These are phyloP conservation scores for Siniperca scherzeri DNA, from an alignment of 2,797 vertebrate species.

Conservation along the genomic window DNA sequence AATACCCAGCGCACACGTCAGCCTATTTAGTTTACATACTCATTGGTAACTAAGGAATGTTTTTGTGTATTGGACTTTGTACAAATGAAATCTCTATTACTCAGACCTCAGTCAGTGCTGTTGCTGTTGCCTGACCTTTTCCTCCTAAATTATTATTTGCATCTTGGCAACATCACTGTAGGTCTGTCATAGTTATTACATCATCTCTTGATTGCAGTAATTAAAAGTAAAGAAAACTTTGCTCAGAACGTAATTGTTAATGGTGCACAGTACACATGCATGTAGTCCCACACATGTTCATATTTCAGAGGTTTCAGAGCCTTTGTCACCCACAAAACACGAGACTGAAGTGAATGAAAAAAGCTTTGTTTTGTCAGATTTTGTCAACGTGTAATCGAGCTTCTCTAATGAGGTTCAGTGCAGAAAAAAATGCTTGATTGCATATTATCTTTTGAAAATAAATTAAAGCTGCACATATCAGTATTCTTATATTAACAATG, in stretches of 20 bases:
- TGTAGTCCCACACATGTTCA: neutral
- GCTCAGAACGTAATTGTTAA: neutral
- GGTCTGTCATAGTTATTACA: neutral
- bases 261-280: neutral
- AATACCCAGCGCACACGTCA: neutral
- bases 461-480: neutral
- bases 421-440: neutral
- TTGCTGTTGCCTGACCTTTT: conserved; percentile 25
- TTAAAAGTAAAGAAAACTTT: neutral
- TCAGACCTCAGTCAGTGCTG: conserved; percentile 16
- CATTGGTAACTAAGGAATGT: conserved; percentile 23
- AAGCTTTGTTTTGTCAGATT: neutral
- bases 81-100: conserved; percentile 28
- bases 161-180: conserved; percentile 3
- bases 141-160: conserved; percentile 10
- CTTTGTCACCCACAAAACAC: neutral
- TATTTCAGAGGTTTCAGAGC: neutral
- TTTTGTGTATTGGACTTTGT: conserved; percentile 24
- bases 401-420: neutral
- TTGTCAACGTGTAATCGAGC: neutral
- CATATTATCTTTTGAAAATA: neutral
- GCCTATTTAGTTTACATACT: neutral
- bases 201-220: neutral
- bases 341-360: neutral
- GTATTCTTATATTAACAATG: neutral